Percentiles rank a stretch among this genome's conserved stretches.
phyloP scores from a whole-genome alignment of 2,113 vertebrate genomes.

The Alectura lathami region DNA sequence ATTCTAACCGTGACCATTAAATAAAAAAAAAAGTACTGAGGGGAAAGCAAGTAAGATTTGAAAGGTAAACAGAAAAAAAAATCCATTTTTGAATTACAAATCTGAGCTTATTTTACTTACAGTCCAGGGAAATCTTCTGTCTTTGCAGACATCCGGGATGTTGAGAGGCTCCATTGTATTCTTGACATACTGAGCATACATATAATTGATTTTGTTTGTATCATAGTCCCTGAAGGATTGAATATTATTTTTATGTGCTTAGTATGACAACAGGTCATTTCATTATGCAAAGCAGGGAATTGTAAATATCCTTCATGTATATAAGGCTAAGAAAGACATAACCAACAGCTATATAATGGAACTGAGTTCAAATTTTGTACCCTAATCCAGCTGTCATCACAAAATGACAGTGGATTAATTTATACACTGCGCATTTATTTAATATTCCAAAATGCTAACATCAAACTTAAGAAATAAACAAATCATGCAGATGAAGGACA shows the following conservation, averaged over 20 bases:
- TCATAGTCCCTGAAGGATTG: constrained; percentile 81
- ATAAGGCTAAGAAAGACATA: not conserved
- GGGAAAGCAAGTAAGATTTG: not conserved
- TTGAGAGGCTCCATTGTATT: constrained; percentile 93
- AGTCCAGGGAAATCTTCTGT: constrained; percentile 91
- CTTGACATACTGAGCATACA: constrained; percentile 95
- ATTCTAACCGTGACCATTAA: not conserved
- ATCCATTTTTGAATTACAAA: not conserved
- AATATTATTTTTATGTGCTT: not conserved
- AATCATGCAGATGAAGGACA: not conserved
- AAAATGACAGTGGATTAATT: not conserved
- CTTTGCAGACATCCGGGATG: constrained; percentile 87
- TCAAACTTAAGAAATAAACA: constrained; percentile 6
- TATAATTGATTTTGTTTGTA: constrained; percentile 92
- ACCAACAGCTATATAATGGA: not conserved
- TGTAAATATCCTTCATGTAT: not conserved
- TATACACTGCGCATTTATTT: not conserved
- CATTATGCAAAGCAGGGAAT: not conserved
- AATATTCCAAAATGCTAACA: not conserved
- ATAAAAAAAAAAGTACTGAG: not conserved
- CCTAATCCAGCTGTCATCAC: not conserved
- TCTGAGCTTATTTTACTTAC: constrained; percentile 76
- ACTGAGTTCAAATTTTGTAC: not conserved
- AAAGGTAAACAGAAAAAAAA: not conserved
- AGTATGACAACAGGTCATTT: not conserved